Conservation (phyloP, 2,888 invertebrate species). For the Hartigia nigra region DNA sequence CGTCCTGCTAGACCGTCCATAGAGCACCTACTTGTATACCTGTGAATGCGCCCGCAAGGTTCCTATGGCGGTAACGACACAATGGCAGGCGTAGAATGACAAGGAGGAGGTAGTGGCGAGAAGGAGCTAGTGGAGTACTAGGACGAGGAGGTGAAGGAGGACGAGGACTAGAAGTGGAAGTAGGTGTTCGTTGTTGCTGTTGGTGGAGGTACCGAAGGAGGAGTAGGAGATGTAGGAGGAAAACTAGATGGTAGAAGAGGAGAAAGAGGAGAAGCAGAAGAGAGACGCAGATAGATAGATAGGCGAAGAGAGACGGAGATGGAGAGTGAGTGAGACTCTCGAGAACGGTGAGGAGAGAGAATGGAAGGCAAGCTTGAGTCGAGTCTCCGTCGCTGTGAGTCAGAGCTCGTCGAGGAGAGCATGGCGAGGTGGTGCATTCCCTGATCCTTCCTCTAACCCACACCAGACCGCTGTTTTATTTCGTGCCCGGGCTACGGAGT, state of each 20-base stretch:
- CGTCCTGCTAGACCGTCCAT: neutral
- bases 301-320: conserved; percentile 15
- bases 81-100: neutral
- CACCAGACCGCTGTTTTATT: conserved; percentile 38
- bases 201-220: neutral
- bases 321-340: conserved; percentile 18
- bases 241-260: neutral
- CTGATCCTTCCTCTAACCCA: conserved; percentile 33
- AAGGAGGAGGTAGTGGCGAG: neutral
- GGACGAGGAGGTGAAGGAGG: neutral
- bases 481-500: conserved; percentile 38
- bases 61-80: neutral
- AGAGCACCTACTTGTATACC: conserved; percentile 31
- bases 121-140: neutral
- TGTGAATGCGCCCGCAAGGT: conserved; percentile 21
- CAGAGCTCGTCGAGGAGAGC: conserved; percentile 31
- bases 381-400: conserved; percentile 30
- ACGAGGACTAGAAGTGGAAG: neutral
- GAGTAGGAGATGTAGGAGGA: neutral
- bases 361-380: conserved; percentile 8
- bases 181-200: neutral
- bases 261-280: neutral
- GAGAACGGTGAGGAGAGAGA: conserved; percentile 12
- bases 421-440: conserved; percentile 44
- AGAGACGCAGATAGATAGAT: neutral